phyloP scores from a whole-genome alignment of 2,113 vertebrate genomes.

The Pyrgilauda ruficollis region DNA sequence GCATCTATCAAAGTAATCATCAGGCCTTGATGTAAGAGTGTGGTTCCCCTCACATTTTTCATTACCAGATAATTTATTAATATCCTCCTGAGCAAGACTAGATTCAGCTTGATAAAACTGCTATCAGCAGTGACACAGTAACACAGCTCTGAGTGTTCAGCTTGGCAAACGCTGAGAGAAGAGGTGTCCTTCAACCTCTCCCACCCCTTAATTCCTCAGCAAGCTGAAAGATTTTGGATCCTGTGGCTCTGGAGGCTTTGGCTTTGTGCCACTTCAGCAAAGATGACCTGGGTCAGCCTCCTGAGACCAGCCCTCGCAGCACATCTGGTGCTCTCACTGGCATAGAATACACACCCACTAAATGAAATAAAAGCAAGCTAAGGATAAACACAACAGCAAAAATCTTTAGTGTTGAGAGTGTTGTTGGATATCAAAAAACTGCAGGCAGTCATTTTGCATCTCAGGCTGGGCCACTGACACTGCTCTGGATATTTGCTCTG shows the following conservation, averaged over 20 bases:
- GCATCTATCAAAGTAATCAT: conserved; percentile 87
- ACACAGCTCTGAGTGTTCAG: conserved; percentile 27
- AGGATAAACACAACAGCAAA: background rate
- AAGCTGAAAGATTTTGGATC: conserved; percentile 32
- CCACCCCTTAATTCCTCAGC: conserved; percentile 49
- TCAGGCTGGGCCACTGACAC: background rate
- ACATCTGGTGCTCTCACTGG: background rate
- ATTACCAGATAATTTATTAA: conserved; percentile 89
- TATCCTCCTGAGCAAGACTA: conserved; percentile 78
- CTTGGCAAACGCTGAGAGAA: background rate
- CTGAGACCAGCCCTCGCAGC: background rate
- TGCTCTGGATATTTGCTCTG: background rate
- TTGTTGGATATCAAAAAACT: background rate
- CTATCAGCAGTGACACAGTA: conserved; percentile 62
- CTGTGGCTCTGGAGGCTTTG: background rate
- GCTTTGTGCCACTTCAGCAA: conserved; percentile 51
- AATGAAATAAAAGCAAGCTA: background rate
- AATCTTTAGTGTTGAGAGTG: background rate
- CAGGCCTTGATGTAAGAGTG: conserved; percentile 76
- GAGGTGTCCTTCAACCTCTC: conserved; percentile 54
- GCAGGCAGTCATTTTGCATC: background rate
- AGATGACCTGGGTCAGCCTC: background rate
- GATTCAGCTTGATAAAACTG: conserved; percentile 83
- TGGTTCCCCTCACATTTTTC: conserved; percentile 83
- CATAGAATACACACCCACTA: background rate